Evolutionary conservation across 2,113 vertebrate species (phyloP), one percentile per base, ranked within the genome.

Genomic region (Hippoglossus stenolepis): DNA sequence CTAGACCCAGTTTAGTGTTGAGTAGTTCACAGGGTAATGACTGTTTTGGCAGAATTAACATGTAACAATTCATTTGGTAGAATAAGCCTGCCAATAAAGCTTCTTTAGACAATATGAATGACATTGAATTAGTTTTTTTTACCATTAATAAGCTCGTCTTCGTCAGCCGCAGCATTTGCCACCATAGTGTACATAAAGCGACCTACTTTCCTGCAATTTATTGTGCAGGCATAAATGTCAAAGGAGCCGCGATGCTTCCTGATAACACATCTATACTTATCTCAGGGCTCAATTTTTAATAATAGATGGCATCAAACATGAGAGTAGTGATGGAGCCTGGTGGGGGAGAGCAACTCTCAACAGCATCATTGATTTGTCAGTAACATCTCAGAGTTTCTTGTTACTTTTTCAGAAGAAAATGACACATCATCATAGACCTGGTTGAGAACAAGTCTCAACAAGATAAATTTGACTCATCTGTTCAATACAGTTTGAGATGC

Each of bases 121-220:
- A 51, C 6, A 31, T 31, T 31, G 31, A 31, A 31, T 31, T 31
- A 6, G 31, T 18, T 51, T 51, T 51, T 17, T 18, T 51, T 17
- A 51, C 14, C 20, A 9, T 54, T 54, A 11, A 20, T 54, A 54
- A 21, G 51, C 51, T 21, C 11, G 28, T 54, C 24, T 45, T 57
- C 17, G 35, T 26, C 11, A 49, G 17, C 49, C n/a, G n/a, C n/a
- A 10, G 9, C 5, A 15, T 47, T 59, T 49, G 45, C 45, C 15
- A 49, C 14, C 17, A 49, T 17, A 49, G 14, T 64, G 5, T 43
- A 57, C 71, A 13, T 70, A n/a, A 45, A 43, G 11, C 62, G 65
- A 75, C 80, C 66, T 68, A 75, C 70, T 86, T 83, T 58, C 24
- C 67, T 65, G 64, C 20, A 53, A 66, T 80, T 65, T 82, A 65